Evolutionary conservation across 2,113 vertebrate species (phyloP).

Genomic region (Alectura lathami): DNA sequence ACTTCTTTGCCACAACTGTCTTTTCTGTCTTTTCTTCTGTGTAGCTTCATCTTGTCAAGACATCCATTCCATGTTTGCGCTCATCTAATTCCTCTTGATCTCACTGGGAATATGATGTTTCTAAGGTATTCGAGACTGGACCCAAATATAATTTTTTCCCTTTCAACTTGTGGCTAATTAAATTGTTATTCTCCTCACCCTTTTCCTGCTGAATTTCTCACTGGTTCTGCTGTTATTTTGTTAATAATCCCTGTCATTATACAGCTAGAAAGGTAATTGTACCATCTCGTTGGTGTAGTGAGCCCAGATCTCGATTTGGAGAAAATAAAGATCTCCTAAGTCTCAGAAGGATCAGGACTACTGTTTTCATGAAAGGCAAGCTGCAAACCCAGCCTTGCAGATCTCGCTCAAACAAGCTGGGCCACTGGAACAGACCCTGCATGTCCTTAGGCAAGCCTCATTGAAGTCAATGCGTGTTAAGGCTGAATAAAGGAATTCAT

Average conservation of each 20-base stretch:
- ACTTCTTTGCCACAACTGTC: neutral
- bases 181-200: neutral
- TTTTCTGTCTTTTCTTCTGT: neutral
- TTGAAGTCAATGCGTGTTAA: neutral
- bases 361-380: neutral
- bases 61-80: neutral
- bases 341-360: neutral
- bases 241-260: neutral
- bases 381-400: neutral
- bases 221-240: neutral
- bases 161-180: neutral
- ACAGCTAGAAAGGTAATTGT: neutral
- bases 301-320: neutral
- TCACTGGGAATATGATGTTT: neutral
- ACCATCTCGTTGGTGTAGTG: neutral
- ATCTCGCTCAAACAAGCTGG: neutral
- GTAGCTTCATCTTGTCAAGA: neutral
- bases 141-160: neutral
- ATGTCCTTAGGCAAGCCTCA: constrained; percentile 14
- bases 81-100: neutral
- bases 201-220: neutral
- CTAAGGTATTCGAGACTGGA: neutral
- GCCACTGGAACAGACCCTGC: neutral
- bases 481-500: constrained; percentile 22
- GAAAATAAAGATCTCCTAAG: neutral